Evolutionary conservation across 2,888 invertebrate genomes (phyloP).

Genomic region (Acrocyrtus sp.): DNA sequence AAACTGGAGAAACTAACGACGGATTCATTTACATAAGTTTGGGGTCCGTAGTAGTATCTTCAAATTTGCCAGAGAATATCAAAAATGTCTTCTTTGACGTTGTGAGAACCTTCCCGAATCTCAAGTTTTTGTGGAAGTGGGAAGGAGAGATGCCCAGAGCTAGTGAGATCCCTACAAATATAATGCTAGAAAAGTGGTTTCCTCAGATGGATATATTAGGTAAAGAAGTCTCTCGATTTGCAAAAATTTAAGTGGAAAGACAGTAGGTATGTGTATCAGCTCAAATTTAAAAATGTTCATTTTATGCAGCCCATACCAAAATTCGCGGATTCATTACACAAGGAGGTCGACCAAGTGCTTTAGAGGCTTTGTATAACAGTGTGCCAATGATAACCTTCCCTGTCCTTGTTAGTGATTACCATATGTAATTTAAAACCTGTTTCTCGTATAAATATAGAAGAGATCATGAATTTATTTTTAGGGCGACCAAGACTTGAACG

Average conservation of each 20-base stretch:
- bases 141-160: constrained; percentile 37
- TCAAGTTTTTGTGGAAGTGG: constrained; percentile 61
- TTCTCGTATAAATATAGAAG: not conserved
- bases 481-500: constrained; percentile 52
- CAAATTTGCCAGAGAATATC: constrained; percentile 22
- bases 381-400: constrained; percentile 53
- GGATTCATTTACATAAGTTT: not conserved
- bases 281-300: not conserved
- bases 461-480: not conserved
- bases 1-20: not conserved
- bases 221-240: too few species aligned
- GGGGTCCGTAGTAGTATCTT: not conserved
- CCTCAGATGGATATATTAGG: constrained; percentile 63
- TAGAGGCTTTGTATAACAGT: constrained; percentile 54
- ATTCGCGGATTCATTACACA: constrained; percentile 50
- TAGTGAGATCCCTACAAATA: constrained; percentile 18
- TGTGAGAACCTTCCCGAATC: constrained; percentile 35
- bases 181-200: constrained; percentile 55
- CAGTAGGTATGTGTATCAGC: too few species aligned
- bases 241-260: too few species aligned
- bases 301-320: constrained; percentile 19
- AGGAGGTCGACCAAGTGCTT: constrained; percentile 35
- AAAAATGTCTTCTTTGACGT: constrained; percentile 48
- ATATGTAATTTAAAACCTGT: not conserved
- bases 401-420: too few species aligned